Evolutionary conservation across 2,113 vertebrate species (phyloP).

Genomic region (Tinamus guttatus): DNA sequence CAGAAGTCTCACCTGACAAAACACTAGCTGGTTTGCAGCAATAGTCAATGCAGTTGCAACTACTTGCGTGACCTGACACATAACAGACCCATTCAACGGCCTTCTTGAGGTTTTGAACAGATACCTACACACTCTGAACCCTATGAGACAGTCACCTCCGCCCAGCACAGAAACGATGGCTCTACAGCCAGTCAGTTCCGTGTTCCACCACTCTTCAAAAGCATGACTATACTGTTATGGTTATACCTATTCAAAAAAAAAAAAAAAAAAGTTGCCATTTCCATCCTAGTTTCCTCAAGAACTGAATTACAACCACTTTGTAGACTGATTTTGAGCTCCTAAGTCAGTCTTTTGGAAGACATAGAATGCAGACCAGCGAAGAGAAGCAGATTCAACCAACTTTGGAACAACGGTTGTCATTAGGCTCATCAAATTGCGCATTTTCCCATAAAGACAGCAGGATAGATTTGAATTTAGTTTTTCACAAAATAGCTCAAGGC

Average conservation of each 20-base stretch:
- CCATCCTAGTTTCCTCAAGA: neutral
- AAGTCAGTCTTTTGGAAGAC: neutral
- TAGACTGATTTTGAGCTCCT: neutral
- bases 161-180: neutral
- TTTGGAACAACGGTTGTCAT: neutral
- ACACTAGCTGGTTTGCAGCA: neutral
- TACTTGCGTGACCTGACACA: neutral
- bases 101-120: neutral
- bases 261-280: neutral
- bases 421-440: neutral
- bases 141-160: rapidly evolving
- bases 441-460: neutral
- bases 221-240: neutral
- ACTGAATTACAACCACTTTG: neutral
- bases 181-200: neutral
- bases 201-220: neutral
- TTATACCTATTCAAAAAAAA: neutral
- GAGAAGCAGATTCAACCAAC: neutral
- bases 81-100: neutral
- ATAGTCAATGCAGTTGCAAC: neutral
- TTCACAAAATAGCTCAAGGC: neutral
- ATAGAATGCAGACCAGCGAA: neutral
- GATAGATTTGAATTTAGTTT: neutral
- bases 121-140: neutral
- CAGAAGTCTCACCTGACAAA: neutral